Conservation (phyloP, 2,888 invertebrate species). For the Protonemura montana region DNA sequence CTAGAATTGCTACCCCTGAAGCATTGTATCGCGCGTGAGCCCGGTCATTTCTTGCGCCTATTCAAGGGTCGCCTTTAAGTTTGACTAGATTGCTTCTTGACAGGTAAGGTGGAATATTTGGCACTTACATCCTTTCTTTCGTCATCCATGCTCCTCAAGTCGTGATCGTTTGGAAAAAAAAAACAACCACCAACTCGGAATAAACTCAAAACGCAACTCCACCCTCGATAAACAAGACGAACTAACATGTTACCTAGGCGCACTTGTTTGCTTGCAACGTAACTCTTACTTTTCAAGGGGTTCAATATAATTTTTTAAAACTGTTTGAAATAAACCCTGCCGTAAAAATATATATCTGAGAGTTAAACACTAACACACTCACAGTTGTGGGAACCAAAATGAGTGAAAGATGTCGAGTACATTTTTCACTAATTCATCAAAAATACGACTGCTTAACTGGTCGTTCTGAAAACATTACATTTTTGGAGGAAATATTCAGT, state of each 20-base stretch:
- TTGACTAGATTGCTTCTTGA: too few species aligned
- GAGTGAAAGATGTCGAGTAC: not conserved
- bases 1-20: too few species aligned
- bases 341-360: slow-evolving; percentile 7
- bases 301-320: slow-evolving; percentile 5
- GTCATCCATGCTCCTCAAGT: not conserved
- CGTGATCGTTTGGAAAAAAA: not conserved
- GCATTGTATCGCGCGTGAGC: too few species aligned
- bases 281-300: not conserved
- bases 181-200: not conserved
- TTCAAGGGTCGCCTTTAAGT: too few species aligned
- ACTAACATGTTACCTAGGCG: not conserved
- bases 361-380: slow-evolving; percentile 2
- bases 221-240: slow-evolving; percentile 28
- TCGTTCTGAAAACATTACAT: not conserved
- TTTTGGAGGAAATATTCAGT: too few species aligned
- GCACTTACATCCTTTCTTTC: slow-evolving; percentile 21
- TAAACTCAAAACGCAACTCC: not conserved
- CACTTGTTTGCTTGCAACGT: not conserved
- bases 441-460: not conserved
- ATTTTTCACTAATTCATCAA: not conserved
- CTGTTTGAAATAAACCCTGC: not conserved
- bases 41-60: not conserved
- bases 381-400: not conserved
- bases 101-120: slow-evolving; percentile 32